Base-by-base conservation (phyloP, 2,113 vertebrate species). In the Tricholaema leucomelas region DNA sequence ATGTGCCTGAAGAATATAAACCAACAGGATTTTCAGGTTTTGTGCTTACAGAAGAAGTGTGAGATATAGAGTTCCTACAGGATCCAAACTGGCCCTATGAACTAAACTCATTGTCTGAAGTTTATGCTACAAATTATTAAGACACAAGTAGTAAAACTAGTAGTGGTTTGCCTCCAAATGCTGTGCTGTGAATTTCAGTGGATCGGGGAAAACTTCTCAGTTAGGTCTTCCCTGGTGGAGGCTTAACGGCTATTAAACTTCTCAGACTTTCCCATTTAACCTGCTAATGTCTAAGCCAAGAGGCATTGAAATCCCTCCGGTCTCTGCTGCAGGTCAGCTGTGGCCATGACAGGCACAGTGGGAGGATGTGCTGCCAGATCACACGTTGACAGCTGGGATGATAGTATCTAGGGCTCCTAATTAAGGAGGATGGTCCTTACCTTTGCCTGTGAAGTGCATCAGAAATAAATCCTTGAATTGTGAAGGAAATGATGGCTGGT, bases 321-420 rank as follows among this genome's bases (percentile, higher is more conserved):
- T 60, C 11, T 18, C 27, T 54, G 23, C 59, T 44, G 42, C 42
- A 81, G 5, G 12, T 2, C 4, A 1, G 18, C 9, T 0, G 0
- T 20, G 10, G 20, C 21, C 4, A 6, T 55, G 31, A 33, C 9
- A 40, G 28, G 10, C 9, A 30, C 17, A 28, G 33, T 7, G 10
- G 21, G 13, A 79, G 12, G 33, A 40, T 63, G 18, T 0, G 0
- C 19, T 38, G 7, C 33, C 9, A 14, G 42, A 54, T 5, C 20
- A 8, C 36, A 40, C 1, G 3, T 24, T 87, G 72, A 23, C 12
- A 73, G 15, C 17, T 50, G n/a, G 6, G 8, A 6, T 1, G 4
- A 9, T 24, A 6, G 0, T 14, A 38, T 17, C 38, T 24, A 17
- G 16, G 6, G 1, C 1, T 74, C 5, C 38, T 67, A 14, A 21